phyloP scores from a whole-genome alignment of 2,113 vertebrate genomes.

The Ceuthmochares aereus region DNA sequence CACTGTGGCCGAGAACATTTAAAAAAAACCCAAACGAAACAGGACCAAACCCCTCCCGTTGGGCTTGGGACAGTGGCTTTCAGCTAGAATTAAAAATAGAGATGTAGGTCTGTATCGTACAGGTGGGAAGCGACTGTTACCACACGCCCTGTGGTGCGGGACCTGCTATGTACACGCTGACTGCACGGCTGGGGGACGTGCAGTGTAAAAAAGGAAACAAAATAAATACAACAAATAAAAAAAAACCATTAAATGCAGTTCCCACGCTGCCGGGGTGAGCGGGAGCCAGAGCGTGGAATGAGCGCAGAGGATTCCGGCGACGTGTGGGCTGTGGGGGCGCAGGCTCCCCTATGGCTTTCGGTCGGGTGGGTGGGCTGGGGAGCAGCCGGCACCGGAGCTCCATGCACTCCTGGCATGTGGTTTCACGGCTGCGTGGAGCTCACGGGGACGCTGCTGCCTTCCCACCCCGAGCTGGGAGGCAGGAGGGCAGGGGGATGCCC shows the following conservation, averaged over 20 bases:
- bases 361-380: neutral
- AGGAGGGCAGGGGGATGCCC: no score
- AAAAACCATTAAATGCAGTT: neutral
- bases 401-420: neutral
- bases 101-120: neutral
- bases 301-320: neutral
- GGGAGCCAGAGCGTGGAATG: neutral
- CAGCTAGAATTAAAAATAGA: constrained; percentile 58
- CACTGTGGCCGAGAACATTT: fast-evolving
- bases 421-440: neutral
- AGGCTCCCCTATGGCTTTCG: constrained; percentile 51
- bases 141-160: neutral
- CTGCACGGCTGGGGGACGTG: neutral
- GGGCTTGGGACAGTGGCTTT: neutral
- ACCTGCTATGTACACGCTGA: neutral
- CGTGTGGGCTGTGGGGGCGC: neutral
- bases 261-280: neutral
- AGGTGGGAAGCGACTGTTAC: neutral
- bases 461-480: neutral
- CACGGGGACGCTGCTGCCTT: neutral
- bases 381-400: neutral
- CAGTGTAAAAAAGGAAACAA: neutral
- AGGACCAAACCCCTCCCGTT: neutral
- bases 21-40: neutral
- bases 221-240: constrained; percentile 51